Base-by-base conservation (phyloP, 2,888 invertebrate genomes). In the Noctuana brunneofusca region DNA sequence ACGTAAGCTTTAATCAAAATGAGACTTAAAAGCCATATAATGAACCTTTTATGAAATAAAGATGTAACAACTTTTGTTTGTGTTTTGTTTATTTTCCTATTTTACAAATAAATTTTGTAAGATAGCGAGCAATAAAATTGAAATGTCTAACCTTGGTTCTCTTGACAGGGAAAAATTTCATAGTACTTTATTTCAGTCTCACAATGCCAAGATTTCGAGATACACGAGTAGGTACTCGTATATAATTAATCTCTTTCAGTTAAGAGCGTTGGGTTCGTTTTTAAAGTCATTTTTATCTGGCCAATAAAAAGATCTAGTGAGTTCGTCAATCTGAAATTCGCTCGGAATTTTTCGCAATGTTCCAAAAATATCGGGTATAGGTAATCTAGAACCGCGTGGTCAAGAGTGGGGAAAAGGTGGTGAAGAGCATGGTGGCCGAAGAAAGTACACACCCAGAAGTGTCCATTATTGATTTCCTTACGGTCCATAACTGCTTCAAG, bases 371-470 rank as follows among this genome's bases (percentile, higher is more conserved):
- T 87, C 0, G 95, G 94, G 72, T 94, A 93, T 14, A 96, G 84
- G 60, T 94, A 88, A 5, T 92, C 92, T 24, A 97, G 81, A 22
- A 94, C 85, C 0, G 93, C 93, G 73, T 97, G 96, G 78, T 97
- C 97, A 4, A 97, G 73, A 0, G 96, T 95, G 0, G 97, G 96
- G 71, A 97, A 95, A 20, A 97, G 84, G 82, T 97, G 97, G 78
- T 97, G 97, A 5, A 97, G 86, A 0, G 93, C 89, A 74, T 97
- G 97, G 63, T 96, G 94, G 0, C 97, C 97, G 70, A 96, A 97
- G 73, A 94, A 93, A 0, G 95, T 95, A 71, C 96, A 80, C 3
- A 94, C 93, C 63, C 94, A 83, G 74, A 96, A 95, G 30, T 93
- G 87, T 11, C 92, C 94, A 5, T 93, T 92, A 54, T 94, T 94